These are phyloP conservation scores for Ispidina lecontei DNA, from an alignment of 2,797 vertebrate species.

Conservation along the genomic window DNA sequence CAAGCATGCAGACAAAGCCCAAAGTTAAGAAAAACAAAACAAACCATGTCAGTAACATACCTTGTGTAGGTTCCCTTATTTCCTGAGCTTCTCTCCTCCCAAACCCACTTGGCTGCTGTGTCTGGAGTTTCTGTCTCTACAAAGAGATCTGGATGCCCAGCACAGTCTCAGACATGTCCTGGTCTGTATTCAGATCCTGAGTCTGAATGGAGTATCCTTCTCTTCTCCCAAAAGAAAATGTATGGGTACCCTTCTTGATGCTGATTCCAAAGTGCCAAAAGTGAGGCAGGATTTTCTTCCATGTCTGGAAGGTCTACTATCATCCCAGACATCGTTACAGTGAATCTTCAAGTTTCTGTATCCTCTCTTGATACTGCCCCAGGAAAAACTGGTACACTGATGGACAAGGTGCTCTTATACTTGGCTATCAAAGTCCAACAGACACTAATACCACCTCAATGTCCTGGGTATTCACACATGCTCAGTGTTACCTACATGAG, in stretches of 20 bases:
- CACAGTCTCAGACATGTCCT: conserved; percentile 73
- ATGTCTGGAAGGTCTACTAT: conserved; percentile 51
- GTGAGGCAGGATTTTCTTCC: conserved; percentile 68
- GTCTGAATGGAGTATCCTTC: conserved; percentile 68
- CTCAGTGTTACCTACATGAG: conserved; percentile 46
- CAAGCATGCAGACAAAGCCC: conserved; percentile 73
- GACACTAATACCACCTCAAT: conserved; percentile 60
- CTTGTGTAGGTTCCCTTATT: conserved; percentile 70
- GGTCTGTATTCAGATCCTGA: conserved; percentile 71
- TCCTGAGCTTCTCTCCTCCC: conserved; percentile 73
- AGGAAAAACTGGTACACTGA: conserved; percentile 55
- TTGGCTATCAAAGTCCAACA: conserved; percentile 61
- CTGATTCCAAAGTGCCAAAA: conserved; percentile 68
- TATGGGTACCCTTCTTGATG: conserved; percentile 60
- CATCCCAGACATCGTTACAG: conserved; percentile 42
- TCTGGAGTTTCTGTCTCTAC: conserved; percentile 74
- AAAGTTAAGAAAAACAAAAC: conserved; percentile 66
- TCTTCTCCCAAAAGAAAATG: conserved; percentile 67
- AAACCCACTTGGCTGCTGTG: conserved; percentile 75
- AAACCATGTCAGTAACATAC: conserved; percentile 69
- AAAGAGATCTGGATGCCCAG: conserved; percentile 72
- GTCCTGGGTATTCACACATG: conserved; percentile 48
- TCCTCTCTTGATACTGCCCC: conserved; percentile 65
- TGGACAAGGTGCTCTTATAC: conserved; percentile 40
- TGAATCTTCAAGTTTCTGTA: conserved; percentile 62